These are phyloP conservation scores for Semnornis frantzii DNA, from an alignment of 2,113 vertebrate genomes.

Conservation along the genomic window DNA sequence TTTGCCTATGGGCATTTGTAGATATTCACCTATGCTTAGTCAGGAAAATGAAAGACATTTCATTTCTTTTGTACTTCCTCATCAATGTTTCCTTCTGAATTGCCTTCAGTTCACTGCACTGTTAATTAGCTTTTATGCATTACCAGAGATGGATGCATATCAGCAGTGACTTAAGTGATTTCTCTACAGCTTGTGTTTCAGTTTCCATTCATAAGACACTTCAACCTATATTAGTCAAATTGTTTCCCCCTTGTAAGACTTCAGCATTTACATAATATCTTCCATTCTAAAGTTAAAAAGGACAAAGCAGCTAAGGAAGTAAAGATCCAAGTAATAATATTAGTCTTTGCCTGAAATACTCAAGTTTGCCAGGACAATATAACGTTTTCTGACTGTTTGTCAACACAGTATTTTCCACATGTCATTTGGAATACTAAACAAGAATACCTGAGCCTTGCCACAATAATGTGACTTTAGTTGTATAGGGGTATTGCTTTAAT, in stretches of 20 bases:
- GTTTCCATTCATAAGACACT: slow-evolving; percentile 19
- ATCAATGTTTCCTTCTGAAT: not conserved
- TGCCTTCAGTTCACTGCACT: not conserved
- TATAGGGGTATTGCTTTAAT: not conserved
- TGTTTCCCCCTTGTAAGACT: not conserved
- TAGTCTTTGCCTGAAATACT: not conserved
- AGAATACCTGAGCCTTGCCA: not conserved
- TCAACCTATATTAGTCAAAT: not conserved
- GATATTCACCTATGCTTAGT: not conserved
- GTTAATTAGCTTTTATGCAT: slow-evolving; percentile 31
- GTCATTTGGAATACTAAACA: not conserved
- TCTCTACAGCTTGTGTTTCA: not conserved
- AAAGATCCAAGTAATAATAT: not conserved
- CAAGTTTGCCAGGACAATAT: not conserved
- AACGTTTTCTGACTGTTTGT: not conserved
- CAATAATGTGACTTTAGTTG: not conserved
- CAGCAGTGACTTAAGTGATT: not conserved
- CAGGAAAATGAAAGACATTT: not conserved
- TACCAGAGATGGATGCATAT: not conserved
- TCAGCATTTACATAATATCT: not conserved
- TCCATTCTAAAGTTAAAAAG: not conserved
- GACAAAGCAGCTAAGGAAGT: not conserved
- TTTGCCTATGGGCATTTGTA: not conserved
- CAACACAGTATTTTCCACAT: not conserved
- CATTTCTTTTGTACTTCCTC: not conserved